Base-by-base conservation (phyloP, 2,797 vertebrate species). In the Sebastes elongatus region DNA sequence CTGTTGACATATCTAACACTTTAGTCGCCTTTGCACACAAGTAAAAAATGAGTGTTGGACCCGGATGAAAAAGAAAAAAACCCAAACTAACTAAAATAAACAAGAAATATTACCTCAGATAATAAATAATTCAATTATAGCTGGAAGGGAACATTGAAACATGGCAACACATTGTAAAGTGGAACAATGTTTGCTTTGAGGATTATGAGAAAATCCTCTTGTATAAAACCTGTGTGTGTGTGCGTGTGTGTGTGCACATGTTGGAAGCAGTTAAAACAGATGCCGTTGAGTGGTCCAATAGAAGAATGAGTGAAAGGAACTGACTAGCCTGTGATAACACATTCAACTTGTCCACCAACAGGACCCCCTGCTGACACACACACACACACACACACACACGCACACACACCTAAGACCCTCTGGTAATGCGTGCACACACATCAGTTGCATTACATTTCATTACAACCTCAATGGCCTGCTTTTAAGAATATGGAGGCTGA, bases 111-210 rank as follows among this genome's bases (percentile, higher is more conserved):
- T 42, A 70, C 33, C 27, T 8, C 42, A 60, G 66, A 63, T 78
- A 35, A 27, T 57, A 52, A 82, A 78, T 86, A 73, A 85, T 74
- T 84, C 28, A 59, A 9, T 71, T 74, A 72, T 20, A 64, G 66
- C 46, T n/a, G 18, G 62, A 32, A 77, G 85, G 69, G 61, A 67
- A 64, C 68, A 73, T 79, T 82, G 81, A 80, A 82, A 86, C 69
- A 79, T 80, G 80, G 81, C 60, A 74, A 78, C 84, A 87, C 76
- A 71, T 68, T 86, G 74, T 72, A 82, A 92, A 91, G 83, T 89
- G 76, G 88, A 92, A 83, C 90, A 89, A 85, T 89, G 86, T 92
- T 93, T 92, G 85, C 89, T 91, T 86, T 89, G 84, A 84, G 86
- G 88, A 90, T 93, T 94, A 91, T 70, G 78, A 84, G 82, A 88